Percentiles rank a stretch among this genome's conserved stretches.
Conservation (phyloP, 2,888 invertebrate genomes). For the Plutella xylostella region DNA sequence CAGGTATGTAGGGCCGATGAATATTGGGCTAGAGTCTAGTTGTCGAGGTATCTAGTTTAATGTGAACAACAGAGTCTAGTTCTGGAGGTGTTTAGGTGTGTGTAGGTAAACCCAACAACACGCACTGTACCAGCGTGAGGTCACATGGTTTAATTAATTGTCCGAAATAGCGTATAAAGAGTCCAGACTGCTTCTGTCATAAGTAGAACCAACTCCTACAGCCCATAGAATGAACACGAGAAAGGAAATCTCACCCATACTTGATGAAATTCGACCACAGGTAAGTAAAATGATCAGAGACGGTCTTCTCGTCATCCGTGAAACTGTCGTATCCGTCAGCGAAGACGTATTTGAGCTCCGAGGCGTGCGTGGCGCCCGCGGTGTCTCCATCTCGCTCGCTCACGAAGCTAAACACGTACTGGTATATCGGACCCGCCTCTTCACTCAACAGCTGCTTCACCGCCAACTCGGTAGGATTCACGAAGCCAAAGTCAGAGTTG, state of each 20-base stretch:
- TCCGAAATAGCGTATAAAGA: not conserved
- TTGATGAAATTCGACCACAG: constrained; percentile 57
- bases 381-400: constrained; percentile 25
- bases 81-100: not conserved
- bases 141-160: not conserved
- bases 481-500: not conserved
- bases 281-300: constrained; percentile 37
- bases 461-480: not conserved
- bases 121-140: not conserved
- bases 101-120: not conserved
- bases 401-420: not conserved
- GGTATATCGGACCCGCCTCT: not conserved
- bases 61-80: not conserved
- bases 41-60: not conserved
- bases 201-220: not conserved
- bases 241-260: constrained; percentile 37
- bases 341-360: constrained; percentile 46
- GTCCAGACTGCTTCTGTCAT: too few species aligned
- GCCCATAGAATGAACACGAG: not conserved
- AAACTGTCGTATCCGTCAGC: constrained; percentile 16
- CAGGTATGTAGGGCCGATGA: too few species aligned
- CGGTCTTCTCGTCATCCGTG: constrained; percentile 31
- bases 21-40: too few species aligned
- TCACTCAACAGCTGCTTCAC: not conserved
- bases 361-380: constrained; percentile 35